Evolutionary conservation across 1,140 invertebrate species (phyloP).

Genomic region (Stratiolaelaps scimitus): DNA sequence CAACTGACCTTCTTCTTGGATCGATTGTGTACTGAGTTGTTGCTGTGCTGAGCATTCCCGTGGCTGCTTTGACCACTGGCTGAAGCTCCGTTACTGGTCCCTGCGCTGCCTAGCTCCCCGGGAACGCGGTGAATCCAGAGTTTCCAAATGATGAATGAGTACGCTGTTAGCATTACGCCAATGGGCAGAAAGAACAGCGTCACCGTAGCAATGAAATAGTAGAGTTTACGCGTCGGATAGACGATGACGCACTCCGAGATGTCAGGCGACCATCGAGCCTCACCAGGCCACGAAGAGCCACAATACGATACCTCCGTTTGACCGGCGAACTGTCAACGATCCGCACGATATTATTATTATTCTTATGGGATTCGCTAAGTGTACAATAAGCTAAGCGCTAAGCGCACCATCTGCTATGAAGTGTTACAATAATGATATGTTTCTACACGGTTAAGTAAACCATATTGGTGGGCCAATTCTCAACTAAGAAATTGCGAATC

Average conservation of each 20-base stretch:
- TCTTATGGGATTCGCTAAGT: no score
- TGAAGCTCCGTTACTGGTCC: conserved; percentile 30
- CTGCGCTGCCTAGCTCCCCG: conserved; percentile 37
- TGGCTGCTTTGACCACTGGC: conserved; percentile 31
- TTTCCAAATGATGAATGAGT: conserved; percentile 43
- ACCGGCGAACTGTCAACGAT: not conserved
- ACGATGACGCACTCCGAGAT: conserved; percentile 33
- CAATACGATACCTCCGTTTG: conserved; percentile 19
- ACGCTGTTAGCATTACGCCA: conserved; percentile 44
- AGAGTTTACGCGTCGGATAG: conserved; percentile 38
- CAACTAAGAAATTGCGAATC: no score
- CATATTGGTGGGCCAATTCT: no score
- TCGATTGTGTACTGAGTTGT: conserved; percentile 34
- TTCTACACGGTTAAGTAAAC: no score
- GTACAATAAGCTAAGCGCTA: no score
- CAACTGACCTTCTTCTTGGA: conserved; percentile 37
- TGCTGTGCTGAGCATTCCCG: not conserved
- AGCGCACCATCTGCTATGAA: no score
- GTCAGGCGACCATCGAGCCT: conserved; percentile 32
- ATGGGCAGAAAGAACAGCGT: conserved; percentile 46
- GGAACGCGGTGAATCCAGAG: conserved; percentile 38
- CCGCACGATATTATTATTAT: not conserved
- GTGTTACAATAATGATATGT: no score
- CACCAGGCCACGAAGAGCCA: conserved; percentile 34
- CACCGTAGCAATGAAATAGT: conserved; percentile 43